Base-by-base conservation (phyloP, 2,888 invertebrate species). In the Laspeyria flexula region DNA sequence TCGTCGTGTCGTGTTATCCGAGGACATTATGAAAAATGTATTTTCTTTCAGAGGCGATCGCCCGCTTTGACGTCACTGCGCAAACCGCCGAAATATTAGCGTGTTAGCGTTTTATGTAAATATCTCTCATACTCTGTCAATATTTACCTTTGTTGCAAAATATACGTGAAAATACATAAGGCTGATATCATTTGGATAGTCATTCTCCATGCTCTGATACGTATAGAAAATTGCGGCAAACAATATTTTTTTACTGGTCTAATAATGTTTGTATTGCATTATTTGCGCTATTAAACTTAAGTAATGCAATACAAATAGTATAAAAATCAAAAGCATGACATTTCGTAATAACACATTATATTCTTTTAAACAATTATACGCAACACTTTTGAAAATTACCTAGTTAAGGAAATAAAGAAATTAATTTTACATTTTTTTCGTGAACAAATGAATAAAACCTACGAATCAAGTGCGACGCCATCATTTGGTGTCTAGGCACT, bases 21-120 rank as follows among this genome's bases (percentile, higher is more conserved):
- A 59, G 66, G 68, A 73, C 72, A 70, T 79, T 71, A 75, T 80
- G 75, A 79, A 82, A 80, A 81, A 82, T 80, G 72, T 75, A 77
- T 85, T 80, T 84, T 81, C 77, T 79, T 83, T 82, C 71, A 73
- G 68, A 71, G 43, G 65, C 71, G 71, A 67, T 65, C 65, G 70
- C 62, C n/a, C 60, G 58, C 50, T 62, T 73, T 85, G 81, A 85
- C 85, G 83, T 83, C 81, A 85, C 53, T 64, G 65, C 69, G 75
- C 66, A 53, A 62, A 40, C 60, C 60, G 60, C 51, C 58, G 54
- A 66, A 69, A 49, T 76, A 69, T 73, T 65, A 64, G 44, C 58
- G 51, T 71, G 69, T 70, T 60, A 64, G 44, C 58, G 51, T 71
- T 70, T 70, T 60, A 69, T 68, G 68, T 57, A 64, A 72, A 73